A percentile compares a stretch with the other conserved stretches of the same genome.
phyloP scores from a whole-genome alignment of 2,113 vertebrate genomes.

The Phyllostomus hastatus region DNA sequence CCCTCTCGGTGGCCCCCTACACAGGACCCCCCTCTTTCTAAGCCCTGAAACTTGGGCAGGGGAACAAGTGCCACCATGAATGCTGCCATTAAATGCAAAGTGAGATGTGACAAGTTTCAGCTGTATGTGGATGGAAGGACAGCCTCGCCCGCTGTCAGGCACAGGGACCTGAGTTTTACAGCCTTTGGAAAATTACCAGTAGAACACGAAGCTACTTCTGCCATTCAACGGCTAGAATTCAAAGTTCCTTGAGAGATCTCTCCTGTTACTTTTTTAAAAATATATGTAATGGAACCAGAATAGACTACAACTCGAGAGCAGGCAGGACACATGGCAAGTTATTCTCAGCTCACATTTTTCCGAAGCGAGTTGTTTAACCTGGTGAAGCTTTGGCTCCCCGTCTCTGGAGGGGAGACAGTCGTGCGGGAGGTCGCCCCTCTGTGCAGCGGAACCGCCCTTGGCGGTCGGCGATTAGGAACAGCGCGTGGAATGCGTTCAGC shows the following conservation, averaged over 20 bases:
- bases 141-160: not conserved
- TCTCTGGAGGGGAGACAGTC: not conserved
- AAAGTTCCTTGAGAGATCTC: not conserved
- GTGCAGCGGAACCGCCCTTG: not conserved
- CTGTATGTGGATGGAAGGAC: not conserved
- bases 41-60: not conserved
- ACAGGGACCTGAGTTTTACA: not conserved
- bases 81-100: not conserved
- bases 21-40: not conserved
- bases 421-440: not conserved
- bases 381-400: fast-evolving
- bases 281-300: not conserved
- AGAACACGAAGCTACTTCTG: not conserved
- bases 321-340: not conserved
- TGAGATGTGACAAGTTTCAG: not conserved
- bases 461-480: no score
- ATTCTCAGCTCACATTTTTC: not conserved
- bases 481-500: fast-evolving
- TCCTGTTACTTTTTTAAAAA: not conserved
- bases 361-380: not conserved
- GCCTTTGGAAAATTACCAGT: not conserved
- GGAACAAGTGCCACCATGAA: not conserved
- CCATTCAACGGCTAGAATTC: not conserved
- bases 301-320: not conserved
- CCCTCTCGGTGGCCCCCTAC: not conserved